phyloP scores from a whole-genome alignment of 1,140 invertebrate species.

The Oedothorax gibbosus region DNA sequence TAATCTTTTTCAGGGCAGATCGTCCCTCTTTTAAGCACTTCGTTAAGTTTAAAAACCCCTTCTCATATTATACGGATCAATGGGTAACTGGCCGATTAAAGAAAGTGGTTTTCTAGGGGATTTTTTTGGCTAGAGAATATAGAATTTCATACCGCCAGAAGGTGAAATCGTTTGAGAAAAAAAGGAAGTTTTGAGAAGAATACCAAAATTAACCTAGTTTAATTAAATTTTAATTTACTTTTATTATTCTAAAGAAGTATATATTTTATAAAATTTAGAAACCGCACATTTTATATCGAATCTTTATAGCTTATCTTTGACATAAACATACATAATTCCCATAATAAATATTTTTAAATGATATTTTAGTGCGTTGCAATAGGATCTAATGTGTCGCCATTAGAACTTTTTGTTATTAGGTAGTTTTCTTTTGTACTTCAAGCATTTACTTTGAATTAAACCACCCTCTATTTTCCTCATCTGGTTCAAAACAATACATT shows the following conservation, averaged over 20 bases:
- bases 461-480: too few relatives aligned
- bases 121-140: background rate
- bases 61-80: constrained; percentile 49
- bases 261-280: background rate
- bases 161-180: background rate
- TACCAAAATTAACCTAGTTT: background rate
- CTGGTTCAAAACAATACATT: too few relatives aligned
- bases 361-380: too few relatives aligned
- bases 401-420: too few relatives aligned
- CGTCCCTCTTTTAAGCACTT: constrained; percentile 34
- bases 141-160: background rate
- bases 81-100: constrained; percentile 30
- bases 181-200: background rate
- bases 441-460: too few relatives aligned
- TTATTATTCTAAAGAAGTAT: background rate
- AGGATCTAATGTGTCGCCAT: too few relatives aligned
- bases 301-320: too few relatives aligned
- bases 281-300: background rate
- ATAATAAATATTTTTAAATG: too few relatives aligned
- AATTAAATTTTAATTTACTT: background rate
- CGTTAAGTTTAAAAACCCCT: constrained; percentile 43
- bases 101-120: constrained; percentile 20
- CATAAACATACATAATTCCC: too few relatives aligned
- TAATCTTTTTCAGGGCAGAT: constrained; percentile 8
- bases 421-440: too few relatives aligned